Percentiles rank a stretch among this genome's conserved stretches.
Evolutionary conservation across 2,797 vertebrate species (phyloP).

Genomic region (Centroberyx gerrardi): DNA sequence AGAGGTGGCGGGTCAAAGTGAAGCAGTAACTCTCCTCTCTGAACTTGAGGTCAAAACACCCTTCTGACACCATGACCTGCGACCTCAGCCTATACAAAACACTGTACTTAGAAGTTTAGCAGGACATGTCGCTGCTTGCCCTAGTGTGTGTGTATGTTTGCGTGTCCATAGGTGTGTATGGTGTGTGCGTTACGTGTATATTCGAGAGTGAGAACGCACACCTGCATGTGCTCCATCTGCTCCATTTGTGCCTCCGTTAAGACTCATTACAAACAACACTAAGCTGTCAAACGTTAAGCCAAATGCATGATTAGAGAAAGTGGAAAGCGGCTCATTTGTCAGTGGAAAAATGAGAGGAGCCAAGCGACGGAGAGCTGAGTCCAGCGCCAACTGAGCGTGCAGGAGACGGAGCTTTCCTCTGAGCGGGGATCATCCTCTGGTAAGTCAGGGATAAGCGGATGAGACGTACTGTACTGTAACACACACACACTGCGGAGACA

Average conservation of each 20-base stretch:
- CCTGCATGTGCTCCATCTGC: background rate
- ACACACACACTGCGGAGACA: background rate
- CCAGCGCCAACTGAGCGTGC: background rate
- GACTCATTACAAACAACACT: slow-evolving; percentile 34
- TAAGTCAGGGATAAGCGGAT: slow-evolving; percentile 6
- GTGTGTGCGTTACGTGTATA: background rate
- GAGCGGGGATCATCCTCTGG: background rate
- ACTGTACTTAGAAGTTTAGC: background rate
- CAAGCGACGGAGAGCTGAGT: background rate
- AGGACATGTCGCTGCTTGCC: slow-evolving; percentile 24
- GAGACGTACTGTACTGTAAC: background rate
- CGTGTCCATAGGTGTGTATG: slow-evolving; percentile 5
- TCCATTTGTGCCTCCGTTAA: slow-evolving; percentile 5
- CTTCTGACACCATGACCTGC: background rate
- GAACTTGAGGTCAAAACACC: background rate
- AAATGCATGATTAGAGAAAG: slow-evolving; percentile 20
- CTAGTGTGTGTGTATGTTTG: slow-evolving; percentile 5
- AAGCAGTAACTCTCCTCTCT: background rate
- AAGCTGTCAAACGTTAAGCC: slow-evolving; percentile 25
- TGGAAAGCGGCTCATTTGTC: slow-evolving; percentile 31
- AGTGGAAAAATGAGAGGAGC: slow-evolving; percentile 15
- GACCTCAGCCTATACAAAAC: slow-evolving; percentile 1
- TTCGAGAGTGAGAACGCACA: background rate
- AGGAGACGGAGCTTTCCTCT: slow-evolving; percentile 16
- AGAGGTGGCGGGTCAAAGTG: background rate